A percentile compares a stretch with the other conserved stretches of the same genome.
Conservation (phyloP, 2,888 invertebrate species). For the Athalia cordata region DNA sequence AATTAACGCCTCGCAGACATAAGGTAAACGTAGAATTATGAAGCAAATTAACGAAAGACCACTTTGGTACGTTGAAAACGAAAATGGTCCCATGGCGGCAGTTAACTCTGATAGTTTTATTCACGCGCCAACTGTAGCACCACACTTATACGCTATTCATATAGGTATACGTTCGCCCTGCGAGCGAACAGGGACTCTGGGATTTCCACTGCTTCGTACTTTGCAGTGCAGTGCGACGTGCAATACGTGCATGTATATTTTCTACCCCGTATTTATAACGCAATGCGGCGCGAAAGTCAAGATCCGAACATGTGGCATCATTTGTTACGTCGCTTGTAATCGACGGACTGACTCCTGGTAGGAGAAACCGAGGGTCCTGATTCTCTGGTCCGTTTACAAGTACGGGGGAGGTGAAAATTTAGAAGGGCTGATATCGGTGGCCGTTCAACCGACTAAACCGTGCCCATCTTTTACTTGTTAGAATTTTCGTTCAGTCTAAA, state of each 20-base stretch:
- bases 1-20: slow-evolving; percentile 5
- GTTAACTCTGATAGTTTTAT: slow-evolving; percentile 62
- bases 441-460: slow-evolving; percentile 25
- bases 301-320: slow-evolving; percentile 73
- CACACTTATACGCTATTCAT: slow-evolving; percentile 51
- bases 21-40: slow-evolving; percentile 38
- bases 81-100: slow-evolving; percentile 70
- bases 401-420: slow-evolving; percentile 12
- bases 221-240: slow-evolving; percentile 5
- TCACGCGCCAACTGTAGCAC: slow-evolving; percentile 58
- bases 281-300: slow-evolving; percentile 58
- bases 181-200: background rate
- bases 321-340: slow-evolving; percentile 65
- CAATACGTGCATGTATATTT: background rate
- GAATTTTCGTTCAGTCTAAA: too few relatives aligned
- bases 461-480: too few relatives aligned
- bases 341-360: slow-evolving; percentile 6
- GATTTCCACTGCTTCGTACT: background rate
- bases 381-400: too few relatives aligned
- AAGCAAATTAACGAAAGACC: slow-evolving; percentile 66
- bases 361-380: background rate
- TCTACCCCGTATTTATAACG: slow-evolving; percentile 22
- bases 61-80: slow-evolving; percentile 64
- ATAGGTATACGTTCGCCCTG: background rate
- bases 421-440: slow-evolving; percentile 10